A percentile compares a stretch with the other conserved stretches of the same genome.
Conservation (phyloP, 1,140 invertebrate species). For the Trialeurodes vaporariorum region DNA sequence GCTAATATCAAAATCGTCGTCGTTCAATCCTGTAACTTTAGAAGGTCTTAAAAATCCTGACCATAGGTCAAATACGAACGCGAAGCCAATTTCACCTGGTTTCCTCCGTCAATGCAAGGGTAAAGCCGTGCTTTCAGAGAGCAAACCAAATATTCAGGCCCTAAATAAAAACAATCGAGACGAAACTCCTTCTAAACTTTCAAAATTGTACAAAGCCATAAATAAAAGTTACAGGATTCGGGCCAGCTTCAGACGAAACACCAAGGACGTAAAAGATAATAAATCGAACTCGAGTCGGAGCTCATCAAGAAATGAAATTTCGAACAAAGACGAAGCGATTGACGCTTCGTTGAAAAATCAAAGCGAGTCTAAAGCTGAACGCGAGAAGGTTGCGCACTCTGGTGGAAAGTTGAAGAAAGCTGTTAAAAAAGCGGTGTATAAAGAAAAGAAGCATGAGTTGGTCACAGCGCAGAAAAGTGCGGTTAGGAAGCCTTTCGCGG, state of each 20-base stretch:
- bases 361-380: slow-evolving; percentile 4
- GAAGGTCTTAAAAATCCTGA: neutral
- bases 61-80: neutral
- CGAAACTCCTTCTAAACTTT: slow-evolving; percentile 6
- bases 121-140: neutral
- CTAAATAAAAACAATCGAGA: slow-evolving; percentile 2
- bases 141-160: neutral
- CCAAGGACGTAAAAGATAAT: slow-evolving; percentile 9
- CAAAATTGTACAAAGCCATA: slow-evolving; percentile 13
- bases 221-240: slow-evolving; percentile 18
- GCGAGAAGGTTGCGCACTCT: neutral
- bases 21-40: slow-evolving; percentile 2
- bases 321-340: neutral
- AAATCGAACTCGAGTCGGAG: slow-evolving; percentile 2
- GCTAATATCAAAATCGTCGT: neutral
- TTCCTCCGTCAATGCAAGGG: neutral
- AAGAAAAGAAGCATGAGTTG: slow-evolving; percentile 33
- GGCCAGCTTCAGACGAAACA: slow-evolving; percentile 16
- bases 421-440: neutral
- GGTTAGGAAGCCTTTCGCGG: slow-evolving; percentile 39
- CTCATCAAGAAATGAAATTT: neutral
- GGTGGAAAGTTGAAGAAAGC: neutral
- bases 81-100: neutral
- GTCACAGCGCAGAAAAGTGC: slow-evolving; percentile 45
- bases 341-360: too few species aligned